phyloP scores from a whole-genome alignment of 2,113 vertebrate species.

The Emydocephalus ijimae region DNA sequence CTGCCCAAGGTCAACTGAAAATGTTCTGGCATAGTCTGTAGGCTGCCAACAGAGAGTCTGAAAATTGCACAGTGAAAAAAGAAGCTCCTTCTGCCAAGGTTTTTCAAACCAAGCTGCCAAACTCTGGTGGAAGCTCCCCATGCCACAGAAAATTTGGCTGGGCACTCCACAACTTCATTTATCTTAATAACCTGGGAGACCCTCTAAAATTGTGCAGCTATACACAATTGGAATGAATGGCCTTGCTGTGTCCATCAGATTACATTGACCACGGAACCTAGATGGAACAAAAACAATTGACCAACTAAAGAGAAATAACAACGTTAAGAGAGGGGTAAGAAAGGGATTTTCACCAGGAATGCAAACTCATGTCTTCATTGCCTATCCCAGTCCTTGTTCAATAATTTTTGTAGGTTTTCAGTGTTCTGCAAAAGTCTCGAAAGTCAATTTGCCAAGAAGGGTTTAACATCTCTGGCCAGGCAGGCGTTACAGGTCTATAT shows the following conservation, averaged over 20 bases:
- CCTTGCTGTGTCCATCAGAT: background rate
- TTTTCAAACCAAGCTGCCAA: slow-evolving; percentile 4
- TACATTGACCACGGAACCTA: background rate
- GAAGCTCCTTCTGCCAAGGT: background rate
- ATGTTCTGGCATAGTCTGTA: background rate
- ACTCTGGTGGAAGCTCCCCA: background rate
- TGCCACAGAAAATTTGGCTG: background rate
- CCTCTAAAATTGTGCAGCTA: slow-evolving; percentile 4
- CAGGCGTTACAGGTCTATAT: background rate
- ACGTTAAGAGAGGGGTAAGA: background rate
- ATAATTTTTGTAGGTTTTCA: background rate
- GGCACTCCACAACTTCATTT: slow-evolving; percentile 4
- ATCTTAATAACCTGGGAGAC: background rate
- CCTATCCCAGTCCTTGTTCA: background rate
- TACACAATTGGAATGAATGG: background rate
- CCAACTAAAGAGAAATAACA: background rate
- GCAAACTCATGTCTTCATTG: background rate
- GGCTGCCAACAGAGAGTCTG: background rate
- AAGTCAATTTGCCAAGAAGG: background rate
- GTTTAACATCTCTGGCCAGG: background rate
- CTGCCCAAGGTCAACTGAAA: background rate
- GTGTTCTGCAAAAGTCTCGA: background rate
- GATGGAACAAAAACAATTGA: background rate
- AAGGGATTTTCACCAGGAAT: background rate
- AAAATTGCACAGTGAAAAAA: background rate